Evolutionary conservation across 2,888 invertebrate genomes (phyloP), one percentile per base, ranked within the genome.

Genomic region (Agriopis leucophaearia): DNA sequence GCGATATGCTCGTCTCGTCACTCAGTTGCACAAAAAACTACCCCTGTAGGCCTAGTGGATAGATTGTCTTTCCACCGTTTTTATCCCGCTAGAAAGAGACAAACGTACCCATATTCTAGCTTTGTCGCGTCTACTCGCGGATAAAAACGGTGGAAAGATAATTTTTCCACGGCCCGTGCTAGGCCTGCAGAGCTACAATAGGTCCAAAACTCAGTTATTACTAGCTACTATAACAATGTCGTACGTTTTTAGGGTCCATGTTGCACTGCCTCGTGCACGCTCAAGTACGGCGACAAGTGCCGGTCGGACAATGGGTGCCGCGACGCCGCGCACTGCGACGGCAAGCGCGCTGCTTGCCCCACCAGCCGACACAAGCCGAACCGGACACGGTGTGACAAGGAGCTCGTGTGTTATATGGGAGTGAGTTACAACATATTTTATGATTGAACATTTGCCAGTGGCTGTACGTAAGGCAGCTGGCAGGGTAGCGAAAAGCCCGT

Each of bases 371-470:
- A 98, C 90, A 99, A 99, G 89, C 96, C 97, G 9, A 98, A 99
- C 92, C 97, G 98, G 87, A 98, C 99, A 5, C 97, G 98, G 71
- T 99, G 99, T 90, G 99, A 99, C 88, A 97, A 98, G 86, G 98
- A 98, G 87, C 98, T 99, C 82, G 99, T 99, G 66, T 99, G 99
- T 89, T 98, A 97, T 83, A 97, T 98, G 97, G 99, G 99, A 87
- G 98, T 98, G 88, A 95, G 96, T 59, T n/a, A 13, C 6, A 7
- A 44, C 44, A n/a, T 44, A 5, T 42, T 13, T 13, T n/a, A 27
- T 27, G 3, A 27, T 4, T n/a, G 44, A 13, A 44, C n/a, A 0
- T 7, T 12, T 10, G 5, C 42, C 9, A 47, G 16, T 8, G 8
- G 15, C 15, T 8, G 16, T 27, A 5, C 27, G 27, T 27, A 27